A percentile compares a stretch with the other conserved stretches of the same genome.
Evolutionary conservation across 2,797 vertebrate genomes (phyloP).

Genomic region (Falco concolor): DNA sequence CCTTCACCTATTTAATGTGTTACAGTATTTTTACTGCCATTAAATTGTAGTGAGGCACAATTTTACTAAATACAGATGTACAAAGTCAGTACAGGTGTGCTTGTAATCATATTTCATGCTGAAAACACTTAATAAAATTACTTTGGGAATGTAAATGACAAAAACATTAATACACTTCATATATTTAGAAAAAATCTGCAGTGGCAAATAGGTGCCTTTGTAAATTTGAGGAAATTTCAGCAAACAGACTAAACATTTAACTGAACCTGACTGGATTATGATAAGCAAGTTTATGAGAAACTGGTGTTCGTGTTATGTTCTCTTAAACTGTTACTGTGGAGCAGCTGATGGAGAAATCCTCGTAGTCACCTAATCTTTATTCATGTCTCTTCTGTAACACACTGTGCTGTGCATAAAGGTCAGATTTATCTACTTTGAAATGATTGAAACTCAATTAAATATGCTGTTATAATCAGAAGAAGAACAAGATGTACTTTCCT

Average conservation of each 20-base stretch:
- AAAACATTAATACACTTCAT: fast-evolving
- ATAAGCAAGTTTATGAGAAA: not conserved
- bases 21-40: not conserved
- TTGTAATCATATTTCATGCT: not conserved
- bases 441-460: not conserved
- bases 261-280: not conserved
- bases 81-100: not conserved
- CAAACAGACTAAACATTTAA: not conserved
- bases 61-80: not conserved
- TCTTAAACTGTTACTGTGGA: not conserved
- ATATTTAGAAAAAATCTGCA: not conserved
- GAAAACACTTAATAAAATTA: not conserved
- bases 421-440: not conserved
- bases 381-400: not conserved
- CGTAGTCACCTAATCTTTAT: not conserved
- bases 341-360: not conserved
- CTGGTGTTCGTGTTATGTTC: not conserved
- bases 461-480: not conserved
- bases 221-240: not conserved
- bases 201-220: not conserved
- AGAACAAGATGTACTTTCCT: not conserved
- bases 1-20: not conserved
- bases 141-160: not conserved
- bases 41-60: not conserved
- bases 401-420: not conserved